These are phyloP conservation scores for Sphecodes monilicornis DNA, from an alignment of 2,888 invertebrate species.

Conservation along the genomic window DNA sequence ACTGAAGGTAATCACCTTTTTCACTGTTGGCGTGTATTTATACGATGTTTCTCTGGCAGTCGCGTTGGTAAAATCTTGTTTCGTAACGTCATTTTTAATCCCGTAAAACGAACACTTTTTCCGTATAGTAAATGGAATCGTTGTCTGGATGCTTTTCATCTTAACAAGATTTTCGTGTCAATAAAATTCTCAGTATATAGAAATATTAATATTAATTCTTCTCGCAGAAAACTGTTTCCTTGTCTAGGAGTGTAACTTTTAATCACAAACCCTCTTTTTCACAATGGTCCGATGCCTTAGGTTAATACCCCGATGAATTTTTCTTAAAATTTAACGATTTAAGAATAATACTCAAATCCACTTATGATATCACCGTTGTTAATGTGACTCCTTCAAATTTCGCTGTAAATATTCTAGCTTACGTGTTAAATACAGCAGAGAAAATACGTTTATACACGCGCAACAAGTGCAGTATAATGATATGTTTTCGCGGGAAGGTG, in stretches of 20 bases:
- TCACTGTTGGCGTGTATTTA: conserved; percentile 76
- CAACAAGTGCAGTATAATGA: conserved; percentile 45
- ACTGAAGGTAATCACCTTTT: conserved; percentile 79
- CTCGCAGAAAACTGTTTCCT: not conserved
- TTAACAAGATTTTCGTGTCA: conserved; percentile 18
- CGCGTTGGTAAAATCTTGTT: conserved; percentile 75
- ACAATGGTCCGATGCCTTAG: not conserved
- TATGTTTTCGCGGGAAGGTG: conserved; percentile 69
- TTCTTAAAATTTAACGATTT: not conserved
- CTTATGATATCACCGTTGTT: not conserved
- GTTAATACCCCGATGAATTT: conserved; percentile 25
- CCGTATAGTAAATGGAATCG: conserved; percentile 85
- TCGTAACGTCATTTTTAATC: conserved; percentile 67
- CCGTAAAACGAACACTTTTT: conserved; percentile 84
- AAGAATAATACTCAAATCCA: not conserved
- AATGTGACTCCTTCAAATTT: not conserved
- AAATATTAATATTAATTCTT: not conserved
- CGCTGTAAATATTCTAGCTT: not conserved
- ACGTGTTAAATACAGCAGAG: not conserved
- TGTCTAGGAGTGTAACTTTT: not conserved
- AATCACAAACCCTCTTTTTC: conserved; percentile 5
- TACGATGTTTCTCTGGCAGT: conserved; percentile 67
- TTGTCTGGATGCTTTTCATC: conserved; percentile 84
- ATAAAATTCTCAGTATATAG: not conserved
- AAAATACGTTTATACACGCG: not conserved